A percentile compares a stretch with the other conserved stretches of the same genome.
phyloP scores from a whole-genome alignment of 2,797 vertebrate species.

The Hemitrygon akajei region DNA sequence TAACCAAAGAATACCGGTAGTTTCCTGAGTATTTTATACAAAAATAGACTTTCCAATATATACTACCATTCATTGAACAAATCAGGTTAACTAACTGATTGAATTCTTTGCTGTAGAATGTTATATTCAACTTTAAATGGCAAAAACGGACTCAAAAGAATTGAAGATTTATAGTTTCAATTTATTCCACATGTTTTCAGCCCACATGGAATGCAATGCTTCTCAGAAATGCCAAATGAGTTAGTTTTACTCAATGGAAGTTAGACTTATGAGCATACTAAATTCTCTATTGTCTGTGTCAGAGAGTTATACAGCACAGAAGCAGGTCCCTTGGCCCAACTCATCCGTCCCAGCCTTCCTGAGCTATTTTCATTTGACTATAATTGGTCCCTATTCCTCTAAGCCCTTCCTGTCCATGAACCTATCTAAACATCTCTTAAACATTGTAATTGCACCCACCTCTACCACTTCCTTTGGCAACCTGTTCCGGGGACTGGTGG shows the following conservation, averaged over 20 bases:
- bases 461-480: no score
- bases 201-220: background rate
- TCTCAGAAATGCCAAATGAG: background rate
- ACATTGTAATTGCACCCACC: no score
- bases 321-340: no score
- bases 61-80: background rate
- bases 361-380: no score
- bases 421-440: no score
- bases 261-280: background rate
- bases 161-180: background rate
- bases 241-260: background rate
- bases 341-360: no score
- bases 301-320: no score
- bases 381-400: no score
- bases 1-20: background rate
- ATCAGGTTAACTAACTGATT: background rate
- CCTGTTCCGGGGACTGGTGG: no score
- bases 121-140: background rate
- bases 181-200: slow-evolving; percentile 4
- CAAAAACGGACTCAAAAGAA: background rate
- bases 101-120: background rate
- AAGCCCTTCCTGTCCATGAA: no score
- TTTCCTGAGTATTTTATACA: background rate
- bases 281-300: background rate
- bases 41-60: background rate